Percentiles rank a stretch among this genome's conserved stretches.
phyloP scores from a whole-genome alignment of 2,113 vertebrate species.

The Bos javanicus region DNA sequence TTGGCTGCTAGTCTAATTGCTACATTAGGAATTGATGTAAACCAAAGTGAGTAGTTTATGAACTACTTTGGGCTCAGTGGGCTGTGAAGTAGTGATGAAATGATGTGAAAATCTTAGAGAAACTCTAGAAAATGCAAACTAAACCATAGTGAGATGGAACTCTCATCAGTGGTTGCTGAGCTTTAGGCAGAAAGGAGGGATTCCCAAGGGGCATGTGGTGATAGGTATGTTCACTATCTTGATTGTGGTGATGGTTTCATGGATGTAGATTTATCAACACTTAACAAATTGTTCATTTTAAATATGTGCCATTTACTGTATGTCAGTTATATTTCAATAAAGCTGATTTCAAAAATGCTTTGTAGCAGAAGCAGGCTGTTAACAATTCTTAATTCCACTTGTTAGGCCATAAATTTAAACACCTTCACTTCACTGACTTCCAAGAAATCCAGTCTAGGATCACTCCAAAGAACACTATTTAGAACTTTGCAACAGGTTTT shows the following conservation, averaged over 20 bases:
- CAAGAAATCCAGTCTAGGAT: background rate
- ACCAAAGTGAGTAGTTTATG: background rate
- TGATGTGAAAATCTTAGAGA: background rate
- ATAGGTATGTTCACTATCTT: background rate
- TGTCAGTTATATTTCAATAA: slow-evolving; percentile 12
- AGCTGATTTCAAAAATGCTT: background rate
- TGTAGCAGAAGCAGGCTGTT: background rate
- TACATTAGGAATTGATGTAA: background rate
- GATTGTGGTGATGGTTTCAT: background rate
- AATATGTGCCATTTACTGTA: slow-evolving; percentile 20
- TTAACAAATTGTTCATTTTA: slow-evolving; percentile 16
- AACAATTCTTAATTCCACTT: slow-evolving; percentile 3
- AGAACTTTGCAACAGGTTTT: slow-evolving; percentile 76
- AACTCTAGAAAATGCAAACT: background rate
- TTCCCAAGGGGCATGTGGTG: background rate
- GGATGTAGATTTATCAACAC: background rate
- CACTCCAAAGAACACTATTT: slow-evolving; percentile 40
- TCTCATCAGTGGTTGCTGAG: background rate
- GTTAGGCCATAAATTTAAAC: background rate
- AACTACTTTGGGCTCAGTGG: background rate
- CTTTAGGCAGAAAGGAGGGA: background rate
- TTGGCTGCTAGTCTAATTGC: background rate
- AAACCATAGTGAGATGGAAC: background rate
- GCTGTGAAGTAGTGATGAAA: background rate
- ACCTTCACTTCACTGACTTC: background rate